A percentile compares a stretch with the other conserved stretches of the same genome.
These are phyloP conservation scores for Pyrgus malvae DNA, from an alignment of 2,888 invertebrate species.

Conservation along the genomic window DNA sequence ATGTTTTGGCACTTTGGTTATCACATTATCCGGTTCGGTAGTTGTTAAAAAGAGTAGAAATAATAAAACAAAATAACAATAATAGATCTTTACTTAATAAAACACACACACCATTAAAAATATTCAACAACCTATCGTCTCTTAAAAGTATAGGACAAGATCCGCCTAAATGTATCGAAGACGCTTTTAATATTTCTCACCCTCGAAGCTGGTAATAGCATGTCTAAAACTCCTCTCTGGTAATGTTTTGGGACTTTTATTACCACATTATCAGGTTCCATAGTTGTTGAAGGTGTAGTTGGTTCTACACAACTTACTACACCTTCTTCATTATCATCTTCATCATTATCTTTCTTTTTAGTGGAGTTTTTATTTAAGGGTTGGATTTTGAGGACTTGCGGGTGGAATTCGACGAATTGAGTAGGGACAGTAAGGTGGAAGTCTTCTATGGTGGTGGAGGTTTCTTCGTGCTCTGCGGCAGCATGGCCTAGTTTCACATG, in stretches of 20 bases:
- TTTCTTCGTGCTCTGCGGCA: conserved; percentile 40
- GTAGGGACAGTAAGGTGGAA: conserved; percentile 37
- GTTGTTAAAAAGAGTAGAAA: too few species aligned
- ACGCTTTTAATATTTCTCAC: conserved; percentile 56
- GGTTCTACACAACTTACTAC: too few species aligned
- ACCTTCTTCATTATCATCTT: too few species aligned
- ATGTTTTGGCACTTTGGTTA: too few species aligned
- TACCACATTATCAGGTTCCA: conserved; percentile 36
- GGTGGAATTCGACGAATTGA: conserved; percentile 47
- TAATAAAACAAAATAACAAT: too few species aligned
- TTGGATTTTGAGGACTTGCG: conserved; percentile 28
- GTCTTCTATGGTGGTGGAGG: conserved; percentile 39
- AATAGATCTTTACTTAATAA: too few species aligned
- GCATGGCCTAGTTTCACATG: conserved; percentile 33
- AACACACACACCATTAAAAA: too few species aligned
- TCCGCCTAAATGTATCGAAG: conserved; percentile 51
- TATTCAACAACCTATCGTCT: not conserved
- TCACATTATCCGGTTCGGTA: too few species aligned
- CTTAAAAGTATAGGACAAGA: conserved; percentile 59
- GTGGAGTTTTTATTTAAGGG: too few species aligned
- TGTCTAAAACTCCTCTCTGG: conserved; percentile 57
- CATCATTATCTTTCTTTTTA: too few species aligned
- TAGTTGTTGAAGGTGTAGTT: conserved; percentile 30
- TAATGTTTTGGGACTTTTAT: conserved; percentile 41
- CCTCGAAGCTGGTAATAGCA: conserved; percentile 56